These are phyloP conservation scores for Magallana angulata DNA, from an alignment of 1,140 invertebrate genomes.

Conservation along the genomic window DNA sequence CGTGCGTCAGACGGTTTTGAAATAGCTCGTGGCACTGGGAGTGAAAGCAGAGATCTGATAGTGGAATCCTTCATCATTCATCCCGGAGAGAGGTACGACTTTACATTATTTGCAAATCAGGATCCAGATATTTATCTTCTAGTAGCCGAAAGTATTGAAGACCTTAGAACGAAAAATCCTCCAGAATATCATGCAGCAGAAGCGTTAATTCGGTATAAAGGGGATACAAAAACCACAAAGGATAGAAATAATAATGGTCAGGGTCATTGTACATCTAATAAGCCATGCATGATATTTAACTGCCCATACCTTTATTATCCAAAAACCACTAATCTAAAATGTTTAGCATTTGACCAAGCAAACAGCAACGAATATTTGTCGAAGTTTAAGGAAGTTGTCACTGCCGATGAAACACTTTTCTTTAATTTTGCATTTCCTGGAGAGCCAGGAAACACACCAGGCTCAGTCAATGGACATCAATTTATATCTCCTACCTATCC, in stretches of 20 bases:
- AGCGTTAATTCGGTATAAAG: too few relatives aligned
- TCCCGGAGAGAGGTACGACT: conserved; percentile 90
- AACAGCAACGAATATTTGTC: too few relatives aligned
- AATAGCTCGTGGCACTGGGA: too few relatives aligned
- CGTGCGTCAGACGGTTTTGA: too few relatives aligned
- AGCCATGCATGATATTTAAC: too few relatives aligned
- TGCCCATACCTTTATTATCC: too few relatives aligned
- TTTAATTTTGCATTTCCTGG: conserved; percentile 72
- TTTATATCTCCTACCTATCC: conserved; percentile 56
- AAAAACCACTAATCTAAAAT: too few relatives aligned
- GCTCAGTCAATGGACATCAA: conserved; percentile 64
- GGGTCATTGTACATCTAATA: too few relatives aligned
- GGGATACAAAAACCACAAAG: too few relatives aligned
- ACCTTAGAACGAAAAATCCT: neutral
- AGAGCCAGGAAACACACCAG: conserved; percentile 50
- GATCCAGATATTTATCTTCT: conserved; percentile 10
- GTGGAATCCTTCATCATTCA: conserved; percentile 69
- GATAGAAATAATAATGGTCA: too few relatives aligned
- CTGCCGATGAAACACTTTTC: conserved; percentile 51
- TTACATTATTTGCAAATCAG: conserved; percentile 86
- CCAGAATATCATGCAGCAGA: too few relatives aligned
- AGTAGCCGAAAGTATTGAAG: conserved; percentile 63
- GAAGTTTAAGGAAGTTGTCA: neutral
- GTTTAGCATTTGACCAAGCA: too few relatives aligned
- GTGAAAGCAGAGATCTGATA: conserved; percentile 78